These are phyloP conservation scores for Athene noctua DNA, from an alignment of 2,113 vertebrate species.

Conservation along the genomic window DNA sequence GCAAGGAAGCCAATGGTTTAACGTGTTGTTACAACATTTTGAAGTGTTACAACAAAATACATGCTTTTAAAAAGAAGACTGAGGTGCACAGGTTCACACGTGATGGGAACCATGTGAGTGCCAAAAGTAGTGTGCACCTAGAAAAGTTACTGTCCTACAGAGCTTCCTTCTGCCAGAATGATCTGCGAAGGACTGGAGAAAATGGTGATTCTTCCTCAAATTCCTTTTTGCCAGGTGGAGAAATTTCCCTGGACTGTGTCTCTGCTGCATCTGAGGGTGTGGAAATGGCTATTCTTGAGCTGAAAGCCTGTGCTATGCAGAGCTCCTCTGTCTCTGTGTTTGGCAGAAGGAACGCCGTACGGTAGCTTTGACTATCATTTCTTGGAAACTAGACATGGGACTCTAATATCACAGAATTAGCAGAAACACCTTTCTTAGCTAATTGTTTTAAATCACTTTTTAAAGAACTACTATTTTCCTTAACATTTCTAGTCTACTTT, in stretches of 20 bases:
- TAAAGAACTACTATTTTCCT: neutral
- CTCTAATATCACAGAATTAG: neutral
- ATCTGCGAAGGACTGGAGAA: neutral
- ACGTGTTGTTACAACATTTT: neutral
- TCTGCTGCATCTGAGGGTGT: neutral
- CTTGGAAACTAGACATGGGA: neutral
- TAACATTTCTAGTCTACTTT: neutral
- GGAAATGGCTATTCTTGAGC: neutral
- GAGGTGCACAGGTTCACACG: neutral
- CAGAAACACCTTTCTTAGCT: neutral
- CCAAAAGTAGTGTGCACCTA: neutral
- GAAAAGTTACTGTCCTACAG: neutral
- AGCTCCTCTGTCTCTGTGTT: neutral
- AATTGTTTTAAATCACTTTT: neutral
- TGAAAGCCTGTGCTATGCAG: neutral
- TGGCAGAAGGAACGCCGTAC: neutral
- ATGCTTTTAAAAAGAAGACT: accelerated
- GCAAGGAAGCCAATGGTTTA: neutral
- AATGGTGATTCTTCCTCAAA: neutral
- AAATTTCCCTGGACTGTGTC: neutral
- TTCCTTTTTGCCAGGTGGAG: neutral
- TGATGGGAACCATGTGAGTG: neutral
- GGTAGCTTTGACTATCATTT: neutral
- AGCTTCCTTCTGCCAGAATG: neutral
- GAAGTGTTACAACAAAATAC: neutral